Conservation (phyloP, 1,140 invertebrate genomes). For the Parapsyche elsis region DNA sequence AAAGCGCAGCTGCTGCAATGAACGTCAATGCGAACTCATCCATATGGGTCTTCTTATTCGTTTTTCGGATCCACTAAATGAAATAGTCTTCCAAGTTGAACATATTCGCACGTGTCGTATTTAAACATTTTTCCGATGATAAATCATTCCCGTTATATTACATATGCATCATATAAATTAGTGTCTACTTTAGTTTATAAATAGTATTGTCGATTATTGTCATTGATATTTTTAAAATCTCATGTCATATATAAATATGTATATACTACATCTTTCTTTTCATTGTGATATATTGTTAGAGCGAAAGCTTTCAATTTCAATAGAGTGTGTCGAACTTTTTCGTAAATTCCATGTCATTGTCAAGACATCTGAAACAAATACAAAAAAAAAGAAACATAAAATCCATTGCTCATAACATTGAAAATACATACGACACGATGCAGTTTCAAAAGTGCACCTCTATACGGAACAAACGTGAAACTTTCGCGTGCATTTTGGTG, state of each 20-base stretch:
- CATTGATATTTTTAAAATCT: not conserved
- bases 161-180: not conserved
- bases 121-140: not conserved
- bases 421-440: not conserved
- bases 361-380: conserved; percentile 35
- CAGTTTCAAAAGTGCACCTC: not conserved
- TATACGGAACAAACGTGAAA: not conserved
- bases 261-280: not conserved
- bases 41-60: conserved; percentile 35
- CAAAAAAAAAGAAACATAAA: not conserved
- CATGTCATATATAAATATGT: not conserved
- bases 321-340: not conserved
- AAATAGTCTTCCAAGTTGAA: conserved; percentile 17
- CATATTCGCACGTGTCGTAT: not conserved
- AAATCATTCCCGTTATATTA: too few relatives aligned
- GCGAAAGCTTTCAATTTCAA: not conserved
- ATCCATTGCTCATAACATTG: not conserved
- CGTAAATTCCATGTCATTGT: not conserved
- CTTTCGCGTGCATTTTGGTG: too few relatives aligned
- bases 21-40: conserved; percentile 38
- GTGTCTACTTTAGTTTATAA: not conserved
- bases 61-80: conserved; percentile 32
- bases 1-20: conserved; percentile 26
- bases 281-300: not conserved
- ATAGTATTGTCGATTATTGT: conserved; percentile 22